Base-by-base conservation (phyloP, 2,113 vertebrate species). In the Chaetodon auriga region DNA sequence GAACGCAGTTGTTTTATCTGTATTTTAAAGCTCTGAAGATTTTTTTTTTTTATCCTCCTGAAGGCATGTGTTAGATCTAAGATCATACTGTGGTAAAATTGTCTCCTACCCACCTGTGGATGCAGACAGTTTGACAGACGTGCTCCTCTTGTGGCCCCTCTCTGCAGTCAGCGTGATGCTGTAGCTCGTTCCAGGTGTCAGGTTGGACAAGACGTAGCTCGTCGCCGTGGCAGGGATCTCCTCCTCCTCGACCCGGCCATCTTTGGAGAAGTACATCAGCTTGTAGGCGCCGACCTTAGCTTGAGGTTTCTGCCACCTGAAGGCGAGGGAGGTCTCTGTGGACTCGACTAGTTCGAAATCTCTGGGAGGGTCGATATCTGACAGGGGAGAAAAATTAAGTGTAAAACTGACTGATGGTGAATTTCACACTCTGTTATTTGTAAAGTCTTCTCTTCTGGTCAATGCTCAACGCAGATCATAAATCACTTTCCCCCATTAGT, bases 321-420 rank as follows among this genome's bases (percentile, higher is more conserved):
- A 38, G 1, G 93, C 88, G 48, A 99, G 6, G 0, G 95, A 96
- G 16, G 95, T 97, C 84, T 97, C 97, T 0, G 95, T 95, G 38
- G 93, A 94, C 35, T 95, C 94, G 0, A 77, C 92, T 41, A 94
- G 87, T 45, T 93, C 92, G 60, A 99, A 82, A 30, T 96, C 96
- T 82, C 83, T 97, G 70, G 98, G 98, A 7, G 95, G 92, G n/a
- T 99, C 98, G 0, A 99, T 89, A n/a, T 97, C 98, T 99, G 66
- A 71, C 14, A 51, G 46, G 38, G 38, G n/a, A 68, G 60, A 36
- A 61, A n/a, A 36, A 30, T 41, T 6, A 21, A 7, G 35, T 16
- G 35, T 16, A 21, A 60, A 51, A 60, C 15, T 23, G 30, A 4
- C 19, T 7, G 36, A 16, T 5, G 1, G 35, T 38, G 10, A 49